phyloP scores from a whole-genome alignment of 2,888 invertebrate genomes.

The Zygogramma bicolorata region DNA sequence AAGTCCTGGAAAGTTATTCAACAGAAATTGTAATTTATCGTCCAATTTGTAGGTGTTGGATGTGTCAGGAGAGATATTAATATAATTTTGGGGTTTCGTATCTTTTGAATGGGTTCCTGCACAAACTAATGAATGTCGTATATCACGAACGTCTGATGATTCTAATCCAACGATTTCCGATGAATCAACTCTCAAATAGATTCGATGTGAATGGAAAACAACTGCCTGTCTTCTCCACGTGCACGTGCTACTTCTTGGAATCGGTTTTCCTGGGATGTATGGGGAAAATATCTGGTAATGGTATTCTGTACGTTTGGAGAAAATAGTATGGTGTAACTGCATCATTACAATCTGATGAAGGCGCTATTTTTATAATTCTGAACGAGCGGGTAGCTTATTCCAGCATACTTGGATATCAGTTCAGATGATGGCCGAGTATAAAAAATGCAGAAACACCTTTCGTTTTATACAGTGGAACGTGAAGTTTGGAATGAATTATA shows the following conservation, averaged over 20 bases:
- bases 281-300: background rate
- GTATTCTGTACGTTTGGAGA: background rate
- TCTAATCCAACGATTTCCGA: background rate
- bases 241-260: background rate
- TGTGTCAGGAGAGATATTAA: constrained; percentile 17
- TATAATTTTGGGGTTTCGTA: constrained; percentile 10
- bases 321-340: background rate
- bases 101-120: background rate
- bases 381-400: too few relatives aligned
- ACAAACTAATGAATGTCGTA: constrained; percentile 12
- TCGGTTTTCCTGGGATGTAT: background rate
- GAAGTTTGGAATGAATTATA: too few relatives aligned
- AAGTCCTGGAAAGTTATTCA: constrained; percentile 17
- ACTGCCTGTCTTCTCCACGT: background rate
- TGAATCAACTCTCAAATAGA: background rate
- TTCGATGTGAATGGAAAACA: background rate
- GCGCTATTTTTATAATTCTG: background rate
- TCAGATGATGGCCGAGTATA: too few relatives aligned
- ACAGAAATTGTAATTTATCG: constrained; percentile 20
- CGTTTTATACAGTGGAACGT: too few relatives aligned
- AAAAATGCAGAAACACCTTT: too few relatives aligned
- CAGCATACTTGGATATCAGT: too few relatives aligned
- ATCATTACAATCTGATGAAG: too few relatives aligned
- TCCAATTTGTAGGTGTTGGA: constrained; percentile 19
- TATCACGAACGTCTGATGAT: background rate